Conservation (phyloP, 2,113 vertebrate genomes). For the Corvus hawaiiensis region DNA sequence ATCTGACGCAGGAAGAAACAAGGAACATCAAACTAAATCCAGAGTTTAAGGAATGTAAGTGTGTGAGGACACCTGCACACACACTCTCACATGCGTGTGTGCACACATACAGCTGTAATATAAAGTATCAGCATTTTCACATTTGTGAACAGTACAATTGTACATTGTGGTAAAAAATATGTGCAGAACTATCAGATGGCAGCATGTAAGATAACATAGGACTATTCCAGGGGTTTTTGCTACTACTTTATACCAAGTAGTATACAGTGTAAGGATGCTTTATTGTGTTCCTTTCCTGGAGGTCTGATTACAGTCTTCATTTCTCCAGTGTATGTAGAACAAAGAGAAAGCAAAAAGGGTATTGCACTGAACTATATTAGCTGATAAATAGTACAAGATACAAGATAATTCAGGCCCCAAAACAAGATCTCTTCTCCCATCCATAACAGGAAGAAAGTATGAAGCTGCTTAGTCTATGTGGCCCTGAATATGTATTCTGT, state of each 20-base stretch:
- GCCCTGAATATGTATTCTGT: not conserved
- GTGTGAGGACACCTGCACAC: rapidly evolving
- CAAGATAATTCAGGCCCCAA: not conserved
- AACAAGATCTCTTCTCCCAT: not conserved
- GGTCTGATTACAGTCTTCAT: not conserved
- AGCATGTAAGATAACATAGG: not conserved
- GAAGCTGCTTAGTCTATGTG: not conserved
- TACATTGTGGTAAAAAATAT: not conserved
- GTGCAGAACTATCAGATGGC: not conserved
- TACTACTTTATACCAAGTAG: not conserved
- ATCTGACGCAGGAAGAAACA: not conserved
- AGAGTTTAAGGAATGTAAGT: not conserved
- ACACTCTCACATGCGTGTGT: rapidly evolving
- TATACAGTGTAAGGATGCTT: not conserved
- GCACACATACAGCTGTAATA: not conserved
- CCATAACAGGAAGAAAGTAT: not conserved
- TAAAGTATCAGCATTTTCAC: not conserved
- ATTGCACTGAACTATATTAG: not conserved
- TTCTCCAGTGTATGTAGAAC: not conserved
- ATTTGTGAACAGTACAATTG: not conserved
- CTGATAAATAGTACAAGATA: not conserved
- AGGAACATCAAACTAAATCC: not conserved
- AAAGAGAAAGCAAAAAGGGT: not conserved
- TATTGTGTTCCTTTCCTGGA: not conserved
- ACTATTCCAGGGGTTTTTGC: not conserved